Conservation (phyloP, 92 coral and sea anemone genomes). For the Zoanthus sansibaricus region DNA sequence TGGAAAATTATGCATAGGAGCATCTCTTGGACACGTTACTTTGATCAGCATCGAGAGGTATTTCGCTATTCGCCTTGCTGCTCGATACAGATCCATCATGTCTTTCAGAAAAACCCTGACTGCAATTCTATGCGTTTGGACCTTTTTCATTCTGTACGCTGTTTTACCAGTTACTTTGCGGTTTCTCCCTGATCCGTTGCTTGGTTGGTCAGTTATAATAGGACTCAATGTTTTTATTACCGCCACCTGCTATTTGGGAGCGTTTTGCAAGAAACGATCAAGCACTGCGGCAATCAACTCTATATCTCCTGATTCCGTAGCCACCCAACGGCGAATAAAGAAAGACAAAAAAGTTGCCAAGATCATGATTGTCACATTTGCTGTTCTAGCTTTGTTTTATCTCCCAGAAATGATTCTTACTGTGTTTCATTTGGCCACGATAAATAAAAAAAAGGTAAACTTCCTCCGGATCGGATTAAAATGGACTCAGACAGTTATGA, state of each 20-base stretch:
- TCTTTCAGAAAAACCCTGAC: neutral
- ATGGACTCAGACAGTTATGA: constrained; percentile 10
- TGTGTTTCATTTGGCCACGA: neutral
- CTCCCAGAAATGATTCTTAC: constrained; percentile 28
- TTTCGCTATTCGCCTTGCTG: neutral
- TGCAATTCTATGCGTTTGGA: neutral
- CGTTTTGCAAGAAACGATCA: neutral
- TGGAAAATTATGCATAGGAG: neutral
- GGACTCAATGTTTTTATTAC: neutral
- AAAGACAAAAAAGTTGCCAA: constrained; percentile 6
- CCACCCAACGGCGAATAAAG: constrained; percentile 13
- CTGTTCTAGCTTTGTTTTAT: constrained; percentile 9
- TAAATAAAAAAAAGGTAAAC: neutral
- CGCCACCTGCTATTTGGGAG: constrained; percentile 16
- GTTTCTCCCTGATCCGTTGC: neutral
- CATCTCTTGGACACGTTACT: neutral
- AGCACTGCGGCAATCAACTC: neutral
- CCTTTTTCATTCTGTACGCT: constrained; percentile 1
- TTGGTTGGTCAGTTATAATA: neutral
- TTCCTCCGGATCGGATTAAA: constrained; percentile 12
- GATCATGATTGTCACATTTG: neutral
- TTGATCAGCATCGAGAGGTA: constrained; percentile 20
- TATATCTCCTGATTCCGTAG: neutral
- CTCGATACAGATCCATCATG: neutral
- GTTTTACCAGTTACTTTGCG: neutral